phyloP scores from a whole-genome alignment of 2,113 vertebrate species.

The Vicugna pacos region DNA sequence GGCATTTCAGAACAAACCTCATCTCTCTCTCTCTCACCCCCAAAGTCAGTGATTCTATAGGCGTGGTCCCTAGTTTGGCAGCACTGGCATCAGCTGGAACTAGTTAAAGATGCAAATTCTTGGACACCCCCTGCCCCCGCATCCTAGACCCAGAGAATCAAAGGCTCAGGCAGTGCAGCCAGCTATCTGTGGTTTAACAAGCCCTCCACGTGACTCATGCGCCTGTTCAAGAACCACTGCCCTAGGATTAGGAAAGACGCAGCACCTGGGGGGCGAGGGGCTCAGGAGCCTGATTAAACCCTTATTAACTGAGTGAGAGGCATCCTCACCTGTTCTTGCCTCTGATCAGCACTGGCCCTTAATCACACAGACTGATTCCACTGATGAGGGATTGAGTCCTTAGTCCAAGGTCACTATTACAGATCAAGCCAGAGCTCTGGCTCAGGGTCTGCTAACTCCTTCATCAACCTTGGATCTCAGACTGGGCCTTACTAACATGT shows the following conservation, averaged over 20 bases:
- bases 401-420: conserved; percentile 66
- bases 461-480: not conserved
- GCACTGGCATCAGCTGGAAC: not conserved
- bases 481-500: not conserved
- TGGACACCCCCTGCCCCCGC: too few relatives aligned
- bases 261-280: not conserved
- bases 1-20: not conserved
- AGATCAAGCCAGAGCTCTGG: not conserved
- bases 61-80: not conserved
- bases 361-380: not conserved
- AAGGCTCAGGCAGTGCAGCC: not conserved
- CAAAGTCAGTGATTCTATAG: not conserved
- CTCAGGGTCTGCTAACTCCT: not conserved
- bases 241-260: not conserved
- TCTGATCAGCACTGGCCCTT: not conserved
- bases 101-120: not conserved
- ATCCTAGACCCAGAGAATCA: not conserved
- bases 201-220: not conserved
- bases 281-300: not conserved
- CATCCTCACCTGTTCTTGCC: not conserved
- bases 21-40: not conserved
- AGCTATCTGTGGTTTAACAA: not conserved
- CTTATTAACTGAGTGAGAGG: not conserved
- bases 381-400: not conserved
- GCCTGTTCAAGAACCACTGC: not conserved